Conservation (phyloP, 2,888 invertebrate genomes). For the Opisthograptis luteolata region DNA sequence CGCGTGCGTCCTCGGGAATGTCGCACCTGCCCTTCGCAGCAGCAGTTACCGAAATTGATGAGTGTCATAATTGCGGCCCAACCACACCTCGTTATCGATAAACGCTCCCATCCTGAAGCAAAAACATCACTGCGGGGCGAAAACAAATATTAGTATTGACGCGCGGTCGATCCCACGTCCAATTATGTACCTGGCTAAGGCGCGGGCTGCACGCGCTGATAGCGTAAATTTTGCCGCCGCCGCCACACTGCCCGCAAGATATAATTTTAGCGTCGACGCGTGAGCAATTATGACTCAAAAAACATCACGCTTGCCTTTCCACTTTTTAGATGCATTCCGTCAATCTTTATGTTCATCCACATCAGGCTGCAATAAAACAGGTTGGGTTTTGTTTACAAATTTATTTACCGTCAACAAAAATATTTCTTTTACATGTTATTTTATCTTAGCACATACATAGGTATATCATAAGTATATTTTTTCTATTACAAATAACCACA, state of each 20-base stretch:
- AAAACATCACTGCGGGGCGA: conserved; percentile 64
- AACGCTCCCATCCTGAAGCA: conserved; percentile 52
- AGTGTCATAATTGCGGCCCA: conserved; percentile 64
- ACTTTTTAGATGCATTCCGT: conserved; percentile 40
- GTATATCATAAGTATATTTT: conserved; percentile 27
- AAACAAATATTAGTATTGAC: conserved; percentile 80
- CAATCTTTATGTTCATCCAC: conserved; percentile 42
- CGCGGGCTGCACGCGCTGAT: conserved; percentile 49
- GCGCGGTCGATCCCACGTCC: conserved; percentile 58
- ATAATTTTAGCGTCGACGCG: conserved; percentile 61
- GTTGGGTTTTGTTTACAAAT: conserved; percentile 48
- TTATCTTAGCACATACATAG: conserved; percentile 41
- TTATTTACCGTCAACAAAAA: conserved; percentile 69
- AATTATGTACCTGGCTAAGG: conserved; percentile 50
- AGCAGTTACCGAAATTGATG: conserved; percentile 56
- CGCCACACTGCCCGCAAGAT: conserved; percentile 53
- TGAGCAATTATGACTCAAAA: conserved; percentile 57
- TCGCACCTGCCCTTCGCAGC: conserved; percentile 61
- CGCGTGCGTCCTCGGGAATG: conserved; percentile 38
- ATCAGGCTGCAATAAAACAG: conserved; percentile 33
- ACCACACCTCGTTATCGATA: conserved; percentile 66
- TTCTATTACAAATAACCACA: conserved; percentile 48
- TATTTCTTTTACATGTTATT: conserved; percentile 52
- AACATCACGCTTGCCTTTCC: conserved; percentile 41
- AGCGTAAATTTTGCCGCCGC: conserved; percentile 64